Evolutionary conservation across 1,140 invertebrate genomes (phyloP).

Genomic region (Leucophenga varia): DNA sequence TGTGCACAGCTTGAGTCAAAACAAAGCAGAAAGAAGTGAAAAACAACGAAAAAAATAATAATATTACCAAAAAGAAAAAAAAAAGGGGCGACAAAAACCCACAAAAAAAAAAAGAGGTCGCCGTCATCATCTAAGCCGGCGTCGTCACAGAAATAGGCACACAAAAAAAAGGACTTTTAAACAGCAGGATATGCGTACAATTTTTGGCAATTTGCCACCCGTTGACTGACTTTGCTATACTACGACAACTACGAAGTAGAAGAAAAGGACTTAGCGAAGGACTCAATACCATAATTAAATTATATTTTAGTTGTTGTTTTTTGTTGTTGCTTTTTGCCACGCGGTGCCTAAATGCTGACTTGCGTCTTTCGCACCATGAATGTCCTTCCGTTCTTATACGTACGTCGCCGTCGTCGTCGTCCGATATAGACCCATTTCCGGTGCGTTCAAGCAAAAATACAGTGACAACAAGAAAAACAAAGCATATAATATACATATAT

Average conservation of each 20-base stretch:
- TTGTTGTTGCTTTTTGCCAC: slow-evolving; percentile 5
- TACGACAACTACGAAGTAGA: background rate
- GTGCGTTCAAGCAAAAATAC: no score
- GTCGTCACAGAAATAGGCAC: no score
- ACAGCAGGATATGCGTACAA: slow-evolving; percentile 51
- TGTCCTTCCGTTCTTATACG: slow-evolving; percentile 9
- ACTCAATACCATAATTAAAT: slow-evolving; percentile 54
- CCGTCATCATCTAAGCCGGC: no score
- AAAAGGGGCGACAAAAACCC: slow-evolving; percentile 17
- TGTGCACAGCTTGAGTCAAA: slow-evolving; percentile 51
- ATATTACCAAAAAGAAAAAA: slow-evolving; percentile 30
- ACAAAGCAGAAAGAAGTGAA: slow-evolving; percentile 28
- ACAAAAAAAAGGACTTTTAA: slow-evolving; percentile 49
- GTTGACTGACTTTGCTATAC: slow-evolving; percentile 25
- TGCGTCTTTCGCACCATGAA: slow-evolving; percentile 31
- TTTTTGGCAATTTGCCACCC: slow-evolving; percentile 52
- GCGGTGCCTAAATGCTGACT: slow-evolving; percentile 37
- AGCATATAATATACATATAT: no score
- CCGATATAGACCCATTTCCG: no score
- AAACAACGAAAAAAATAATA: slow-evolving; percentile 15
- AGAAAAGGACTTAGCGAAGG: no score
- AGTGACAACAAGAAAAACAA: no score
- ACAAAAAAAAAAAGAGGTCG: background rate
- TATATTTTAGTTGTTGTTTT: slow-evolving; percentile 27
- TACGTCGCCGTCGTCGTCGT: no score